Evolutionary conservation across 2,113 vertebrate species (phyloP), one percentile per base, ranked within the genome.

Genomic region (Oostethus manadensis): DNA sequence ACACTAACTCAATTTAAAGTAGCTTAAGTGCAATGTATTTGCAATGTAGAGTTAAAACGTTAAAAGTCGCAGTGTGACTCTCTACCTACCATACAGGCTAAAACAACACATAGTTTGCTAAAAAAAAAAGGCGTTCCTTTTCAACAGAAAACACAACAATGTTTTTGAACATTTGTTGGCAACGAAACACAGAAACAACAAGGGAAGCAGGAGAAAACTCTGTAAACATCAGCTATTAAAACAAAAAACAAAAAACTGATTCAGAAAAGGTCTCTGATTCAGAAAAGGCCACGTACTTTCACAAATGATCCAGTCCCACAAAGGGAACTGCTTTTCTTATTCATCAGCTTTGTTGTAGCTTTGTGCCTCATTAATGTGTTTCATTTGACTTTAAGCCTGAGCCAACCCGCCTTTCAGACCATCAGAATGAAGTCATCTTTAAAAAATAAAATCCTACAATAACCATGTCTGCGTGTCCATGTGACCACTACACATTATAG

Each of bases 401-500:
- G 63, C 61, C 40, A 64, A 58, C 17, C 17, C 62, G 75, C 55
- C 35, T 45, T 23, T n/a, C 15, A 54, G 26, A 57, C 60, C 6
- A 17, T 45, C 18, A 70, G 44, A 70, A 47, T 58, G 59, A 56
- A 70, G 73, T 67, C 74, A 74, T 57, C 56, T 66, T 44, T 38
- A 23, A 10, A 49, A 65, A 62, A 59, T n/a, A 68, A 71, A 64
- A 35, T 62, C 67, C 56, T 0, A 40, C 51, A 16, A 67, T 65
- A 63, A 71, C 51, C 54, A 54, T 1, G 5, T 66, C 15, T 55
- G 57, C 26, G 13, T 7, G 40, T 55, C 50, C 8, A 55, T 8
- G 1, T 54, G 47, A 21, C 49, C 33, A 60, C 63, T 88, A 88
- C 59, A 87, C 76, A 0, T 64, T 57, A 0, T 77, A 79, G 70